Evolutionary conservation across 2,113 vertebrate genomes (phyloP), one percentile per base, ranked within the genome.

Genomic region (Gasterosteus aculeatus): DNA sequence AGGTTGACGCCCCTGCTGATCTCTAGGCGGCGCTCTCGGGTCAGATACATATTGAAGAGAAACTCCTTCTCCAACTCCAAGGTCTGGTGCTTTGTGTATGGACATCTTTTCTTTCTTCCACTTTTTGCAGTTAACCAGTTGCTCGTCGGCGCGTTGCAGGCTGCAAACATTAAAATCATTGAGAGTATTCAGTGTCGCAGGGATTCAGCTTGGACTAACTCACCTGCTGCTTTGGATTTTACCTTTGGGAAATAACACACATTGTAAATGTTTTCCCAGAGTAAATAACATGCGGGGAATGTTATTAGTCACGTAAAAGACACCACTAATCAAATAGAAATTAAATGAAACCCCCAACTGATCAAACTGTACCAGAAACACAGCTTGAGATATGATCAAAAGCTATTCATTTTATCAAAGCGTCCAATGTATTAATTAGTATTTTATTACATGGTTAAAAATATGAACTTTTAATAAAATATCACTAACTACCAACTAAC

Each of bases 11-110:
- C 95, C 95, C 97, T 95, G 96, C 97, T 99, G 96, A 99, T 99
- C 97, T 99, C 98, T 96, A 99, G 97, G 94, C 98, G 98, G 97
- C 98, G 98, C 97, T 99, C 98, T 94, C 98, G 97, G 95, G 97
- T 99, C 95, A 99, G 96, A 94, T 99, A 99, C 98, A 99, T 99
- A 93, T 99, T 99, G 95, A 99, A 99, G 88, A 99, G 97, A 94
- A 99, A 99, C 89, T 99, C 98, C 92, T 99, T 99, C 90, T 99
- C 98, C 95, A 99, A 96, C 96, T 99, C 98, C 95, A 99, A 93
- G 94, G 98, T 99, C 95, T 99, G 97, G 93, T 99, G 95, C 92
- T 99, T 99, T 91, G 98, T 99, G 80, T 99, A 99, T 82, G 98
- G 98, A 83, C 97, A 99, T 90, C 98, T 95, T 93, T 99, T 99